Evolutionary conservation across 2,113 vertebrate species (phyloP).

Genomic region (Delphinus delphis): DNA sequence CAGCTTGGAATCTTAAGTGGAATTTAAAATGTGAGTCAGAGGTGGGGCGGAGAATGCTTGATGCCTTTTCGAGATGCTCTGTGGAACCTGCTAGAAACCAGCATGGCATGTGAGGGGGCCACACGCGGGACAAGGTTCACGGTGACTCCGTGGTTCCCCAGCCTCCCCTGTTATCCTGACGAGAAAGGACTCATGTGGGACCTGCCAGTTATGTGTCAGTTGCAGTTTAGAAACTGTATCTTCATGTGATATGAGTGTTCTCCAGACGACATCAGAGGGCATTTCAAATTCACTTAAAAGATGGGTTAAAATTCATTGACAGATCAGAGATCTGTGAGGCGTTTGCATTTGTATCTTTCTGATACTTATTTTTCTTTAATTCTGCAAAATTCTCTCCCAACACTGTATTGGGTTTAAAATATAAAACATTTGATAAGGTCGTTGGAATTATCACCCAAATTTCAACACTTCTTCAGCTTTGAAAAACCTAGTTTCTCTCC

Average conservation of each 20-base stretch:
- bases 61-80: rapidly evolving
- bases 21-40: not conserved
- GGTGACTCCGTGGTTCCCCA: rapidly evolving
- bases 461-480: not conserved
- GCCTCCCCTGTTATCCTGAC: rapidly evolving
- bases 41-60: rapidly evolving
- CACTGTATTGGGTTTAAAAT: rapidly evolving
- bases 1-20: rapidly evolving
- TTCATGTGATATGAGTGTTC: rapidly evolving
- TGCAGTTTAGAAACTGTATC: not conserved
- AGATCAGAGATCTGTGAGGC: rapidly evolving
- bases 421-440: not conserved
- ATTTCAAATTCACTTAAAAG: not conserved
- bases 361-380: rapidly evolving
- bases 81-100: rapidly evolving
- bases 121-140: rapidly evolving
- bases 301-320: rapidly evolving
- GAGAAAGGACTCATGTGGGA: rapidly evolving
- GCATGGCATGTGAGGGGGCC: rapidly evolving
- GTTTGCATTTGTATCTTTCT: rapidly evolving
- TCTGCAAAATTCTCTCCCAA: rapidly evolving
- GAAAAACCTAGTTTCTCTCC: not conserved
- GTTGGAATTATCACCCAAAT: not conserved
- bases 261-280: rapidly evolving
- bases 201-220: rapidly evolving